These are phyloP conservation scores for Pissodes strobi DNA, from an alignment of 1,140 invertebrate species.

Conservation along the genomic window DNA sequence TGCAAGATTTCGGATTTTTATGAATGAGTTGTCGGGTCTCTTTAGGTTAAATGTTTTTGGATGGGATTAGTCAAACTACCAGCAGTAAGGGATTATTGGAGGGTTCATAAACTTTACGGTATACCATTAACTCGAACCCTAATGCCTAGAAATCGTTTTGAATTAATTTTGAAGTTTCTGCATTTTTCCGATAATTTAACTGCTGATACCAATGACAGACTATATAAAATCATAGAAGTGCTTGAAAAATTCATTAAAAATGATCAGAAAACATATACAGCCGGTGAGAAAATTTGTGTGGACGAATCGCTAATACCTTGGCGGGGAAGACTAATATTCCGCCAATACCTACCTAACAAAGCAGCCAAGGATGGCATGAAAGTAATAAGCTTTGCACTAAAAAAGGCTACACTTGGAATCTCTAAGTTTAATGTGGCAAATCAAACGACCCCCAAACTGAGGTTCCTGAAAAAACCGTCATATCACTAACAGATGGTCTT, in stretches of 20 bases:
- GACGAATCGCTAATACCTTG: too few relatives aligned
- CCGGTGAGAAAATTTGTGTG: constrained; percentile 38
- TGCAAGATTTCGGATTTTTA: too few relatives aligned
- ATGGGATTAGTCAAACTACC: not conserved
- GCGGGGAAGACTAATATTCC: constrained; percentile 45
- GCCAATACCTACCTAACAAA: constrained; percentile 47
- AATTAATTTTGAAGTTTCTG: too few relatives aligned
- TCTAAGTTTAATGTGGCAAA: constrained; percentile 25
- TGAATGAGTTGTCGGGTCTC: too few relatives aligned
- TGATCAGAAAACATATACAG: too few relatives aligned
- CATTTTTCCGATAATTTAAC: too few relatives aligned
- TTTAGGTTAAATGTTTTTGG: too few relatives aligned
- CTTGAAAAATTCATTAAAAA: not conserved
- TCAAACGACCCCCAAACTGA: not conserved
- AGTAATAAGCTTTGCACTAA: constrained; percentile 40
- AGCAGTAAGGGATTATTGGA: not conserved
- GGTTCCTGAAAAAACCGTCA: constrained; percentile 17
- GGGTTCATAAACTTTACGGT: not conserved
- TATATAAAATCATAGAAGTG: too few relatives aligned
- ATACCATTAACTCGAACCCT: not conserved
- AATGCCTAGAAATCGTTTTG: too few relatives aligned
- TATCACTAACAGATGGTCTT: constrained; percentile 21
- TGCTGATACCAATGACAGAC: too few relatives aligned
- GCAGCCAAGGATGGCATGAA: constrained; percentile 49
- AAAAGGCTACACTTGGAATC: constrained; percentile 40